Evolutionary conservation across 1,140 invertebrate genomes (phyloP).

Genomic region (Nymphalis io): DNA sequence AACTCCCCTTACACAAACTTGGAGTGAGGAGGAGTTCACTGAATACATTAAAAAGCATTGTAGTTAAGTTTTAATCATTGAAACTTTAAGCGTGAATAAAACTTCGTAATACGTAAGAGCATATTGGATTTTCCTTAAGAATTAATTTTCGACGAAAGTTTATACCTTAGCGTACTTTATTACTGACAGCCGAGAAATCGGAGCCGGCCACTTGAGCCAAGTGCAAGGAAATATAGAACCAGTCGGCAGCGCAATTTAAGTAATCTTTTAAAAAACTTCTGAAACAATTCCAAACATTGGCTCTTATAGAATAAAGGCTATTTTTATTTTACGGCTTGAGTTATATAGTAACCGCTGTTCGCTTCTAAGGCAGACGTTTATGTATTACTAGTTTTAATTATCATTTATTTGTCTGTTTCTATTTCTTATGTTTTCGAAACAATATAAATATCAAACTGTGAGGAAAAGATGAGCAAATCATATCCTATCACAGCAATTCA

Average conservation of each 20-base stretch:
- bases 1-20: background rate
- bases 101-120: constrained; percentile 7
- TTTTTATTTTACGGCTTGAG: background rate
- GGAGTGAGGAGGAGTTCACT: background rate
- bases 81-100: constrained; percentile 1
- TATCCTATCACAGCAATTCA: too few species aligned
- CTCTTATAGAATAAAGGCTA: background rate
- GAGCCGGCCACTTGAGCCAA: constrained; percentile 3
- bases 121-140: constrained; percentile 6
- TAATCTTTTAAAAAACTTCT: background rate
- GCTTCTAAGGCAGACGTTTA: constrained; percentile 3
- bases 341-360: background rate
- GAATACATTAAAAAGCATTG: constrained; percentile 6
- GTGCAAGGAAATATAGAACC: background rate
- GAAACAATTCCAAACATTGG: background rate
- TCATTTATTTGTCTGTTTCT: background rate
- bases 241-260: background rate
- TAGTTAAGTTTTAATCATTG: constrained; percentile 7
- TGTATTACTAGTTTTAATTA: background rate
- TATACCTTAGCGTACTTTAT: constrained; percentile 4
- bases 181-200: constrained; percentile 3
- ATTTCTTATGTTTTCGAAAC: too few species aligned
- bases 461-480: too few species aligned
- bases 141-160: constrained; percentile 4
- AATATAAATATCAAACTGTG: too few species aligned